Base-by-base conservation (phyloP, 2,113 vertebrate species). In the Sapayoa aenigma region DNA sequence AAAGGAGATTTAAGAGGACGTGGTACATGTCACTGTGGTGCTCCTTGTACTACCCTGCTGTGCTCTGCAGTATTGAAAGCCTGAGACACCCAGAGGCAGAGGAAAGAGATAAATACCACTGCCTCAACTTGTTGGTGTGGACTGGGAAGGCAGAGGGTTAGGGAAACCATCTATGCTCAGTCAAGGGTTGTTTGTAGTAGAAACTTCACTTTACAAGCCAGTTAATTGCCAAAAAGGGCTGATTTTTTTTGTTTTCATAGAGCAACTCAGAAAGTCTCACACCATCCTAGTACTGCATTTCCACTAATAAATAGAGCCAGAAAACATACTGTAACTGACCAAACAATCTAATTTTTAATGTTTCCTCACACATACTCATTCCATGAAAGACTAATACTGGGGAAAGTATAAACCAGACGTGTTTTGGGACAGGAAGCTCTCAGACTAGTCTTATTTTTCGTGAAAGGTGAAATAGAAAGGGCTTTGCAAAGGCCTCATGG, bases 81-180 rank as follows among this genome's bases (percentile, higher is more conserved):
- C 44, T 65, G 63, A 55, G 53, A 53, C 27, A 49, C 18, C 24
- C 60, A 75, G 42, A 79, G 30, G 21, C 13, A 41, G 62, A 66
- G 23, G 46, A n/a, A 42, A 35, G 58, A 11, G 25, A 2, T 3
- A 11, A 50, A 6, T 42, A 17, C 22, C 9, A 8, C 4, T 46
- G 58, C 19, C 14, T 35, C 16, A 22, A 9, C 65, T 49, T 59
- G 17, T 59, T 76, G 14, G 3, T 41, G 31, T 35, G 42, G 62
- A 35, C 58, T 41, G 52, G 33, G 25, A 79, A 72, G 52, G 33
- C 21, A 76, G 22, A 49, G 27, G 22, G 63, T 50, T 69, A 56
- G 46, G 12, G 6, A 69, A 69, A 39, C 27, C 24, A 14, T 24
- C 17, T 0, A 0, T 50, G 14, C 18, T 52, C 15, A 22, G 30